Evolutionary conservation across 2,888 invertebrate species (phyloP).

Genomic region (Coenonympha glycerion): DNA sequence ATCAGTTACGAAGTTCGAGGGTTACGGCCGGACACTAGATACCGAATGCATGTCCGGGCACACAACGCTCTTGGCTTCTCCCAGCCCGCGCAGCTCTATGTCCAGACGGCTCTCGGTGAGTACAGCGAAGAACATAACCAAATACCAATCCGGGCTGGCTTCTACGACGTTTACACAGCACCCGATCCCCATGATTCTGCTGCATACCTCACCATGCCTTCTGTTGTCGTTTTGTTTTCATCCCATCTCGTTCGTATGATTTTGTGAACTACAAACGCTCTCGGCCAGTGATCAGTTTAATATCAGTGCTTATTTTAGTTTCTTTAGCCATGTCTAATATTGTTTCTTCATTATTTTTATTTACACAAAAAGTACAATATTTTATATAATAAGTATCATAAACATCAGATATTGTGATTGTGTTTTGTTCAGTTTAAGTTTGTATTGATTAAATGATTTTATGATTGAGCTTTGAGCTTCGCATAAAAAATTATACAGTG

Average conservation of each 20-base stretch:
- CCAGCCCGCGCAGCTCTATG: constrained; percentile 82
- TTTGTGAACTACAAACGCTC: constrained; percentile 45
- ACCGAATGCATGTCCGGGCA: constrained; percentile 88
- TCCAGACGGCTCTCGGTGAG: constrained; percentile 94
- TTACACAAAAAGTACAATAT: constrained; percentile 10
- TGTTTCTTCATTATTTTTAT: constrained; percentile 12
- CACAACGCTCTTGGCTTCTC: constrained; percentile 91
- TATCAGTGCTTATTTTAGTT: constrained; percentile 35
- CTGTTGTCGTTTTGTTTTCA: constrained; percentile 49
- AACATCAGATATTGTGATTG: constrained; percentile 18
- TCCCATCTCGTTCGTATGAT: constrained; percentile 51
- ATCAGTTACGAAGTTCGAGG: constrained; percentile 80
- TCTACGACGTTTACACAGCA: constrained; percentile 70
- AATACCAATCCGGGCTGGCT: constrained; percentile 63
- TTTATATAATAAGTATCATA: neutral
- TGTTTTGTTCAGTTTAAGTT: constrained; percentile 17
- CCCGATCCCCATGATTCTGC: constrained; percentile 52
- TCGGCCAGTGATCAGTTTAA: constrained; percentile 28
- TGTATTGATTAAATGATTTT: constrained; percentile 22
- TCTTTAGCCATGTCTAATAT: constrained; percentile 35
- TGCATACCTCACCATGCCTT: constrained; percentile 46
- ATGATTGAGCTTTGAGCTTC: constrained; percentile 12
- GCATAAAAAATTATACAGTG: constrained; percentile 15
- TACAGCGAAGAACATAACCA: constrained; percentile 70
- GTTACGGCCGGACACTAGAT: constrained; percentile 86